These are phyloP conservation scores for Perodicticus potto DNA, from an alignment of 2,797 vertebrate genomes.

Conservation along the genomic window DNA sequence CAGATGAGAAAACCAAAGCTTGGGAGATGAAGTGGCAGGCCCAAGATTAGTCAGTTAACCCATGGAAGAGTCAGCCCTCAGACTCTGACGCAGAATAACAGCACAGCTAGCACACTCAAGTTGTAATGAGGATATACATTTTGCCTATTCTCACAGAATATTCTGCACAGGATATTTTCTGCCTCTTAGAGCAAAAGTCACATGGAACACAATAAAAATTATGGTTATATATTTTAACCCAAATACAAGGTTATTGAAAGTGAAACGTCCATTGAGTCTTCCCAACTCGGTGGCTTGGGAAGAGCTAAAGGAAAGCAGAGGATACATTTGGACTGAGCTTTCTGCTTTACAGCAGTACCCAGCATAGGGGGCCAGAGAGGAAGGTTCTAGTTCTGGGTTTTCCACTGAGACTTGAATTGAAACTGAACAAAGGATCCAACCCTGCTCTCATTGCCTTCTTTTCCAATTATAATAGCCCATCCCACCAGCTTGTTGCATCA, in stretches of 20 bases:
- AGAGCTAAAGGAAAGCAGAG: not conserved
- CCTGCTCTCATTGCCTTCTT: not conserved
- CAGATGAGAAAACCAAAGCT: constrained; percentile 8
- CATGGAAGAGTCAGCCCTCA: not conserved
- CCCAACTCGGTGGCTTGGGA: not conserved
- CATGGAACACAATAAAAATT: not conserved
- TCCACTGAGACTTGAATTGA: not conserved
- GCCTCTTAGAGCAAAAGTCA: constrained; percentile 11
- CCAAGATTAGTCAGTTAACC: not conserved
- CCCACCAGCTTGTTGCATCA: not conserved
- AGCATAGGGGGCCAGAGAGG: not conserved
- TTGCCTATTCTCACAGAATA: not conserved
- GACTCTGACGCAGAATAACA: not conserved
- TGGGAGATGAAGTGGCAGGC: not conserved
- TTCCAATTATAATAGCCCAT: not conserved
- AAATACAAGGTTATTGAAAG: not conserved
- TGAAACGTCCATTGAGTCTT: not conserved
- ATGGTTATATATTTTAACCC: constrained; percentile 19
- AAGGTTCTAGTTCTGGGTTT: not conserved
- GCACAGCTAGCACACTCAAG: not conserved
- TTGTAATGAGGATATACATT: not conserved
- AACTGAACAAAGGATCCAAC: not conserved
- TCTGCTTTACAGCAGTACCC: not conserved
- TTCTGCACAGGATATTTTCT: not conserved
- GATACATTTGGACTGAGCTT: not conserved